Conservation (phyloP, 1,140 invertebrate genomes). For the Drosophila santomea region DNA sequence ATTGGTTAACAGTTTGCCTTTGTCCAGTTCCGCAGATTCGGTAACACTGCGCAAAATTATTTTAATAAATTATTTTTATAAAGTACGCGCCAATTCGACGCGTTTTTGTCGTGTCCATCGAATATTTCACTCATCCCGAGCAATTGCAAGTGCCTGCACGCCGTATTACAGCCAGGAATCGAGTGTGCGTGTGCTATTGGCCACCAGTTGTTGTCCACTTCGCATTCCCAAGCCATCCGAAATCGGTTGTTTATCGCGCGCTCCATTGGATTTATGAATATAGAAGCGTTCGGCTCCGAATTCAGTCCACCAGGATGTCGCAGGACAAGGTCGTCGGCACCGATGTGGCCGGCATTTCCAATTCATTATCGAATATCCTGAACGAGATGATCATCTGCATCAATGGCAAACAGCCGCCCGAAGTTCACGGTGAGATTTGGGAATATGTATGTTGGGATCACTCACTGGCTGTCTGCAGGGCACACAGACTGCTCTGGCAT, state of each 20-base stretch:
- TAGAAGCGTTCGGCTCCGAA: background rate
- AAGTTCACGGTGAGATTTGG: conserved; percentile 24
- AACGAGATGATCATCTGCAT: conserved; percentile 15
- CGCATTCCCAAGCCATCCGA: conserved; percentile 11
- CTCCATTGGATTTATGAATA: conserved; percentile 6
- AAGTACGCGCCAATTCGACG: conserved; percentile 23
- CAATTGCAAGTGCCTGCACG: background rate
- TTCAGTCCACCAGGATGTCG: background rate
- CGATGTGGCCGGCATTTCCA: background rate
- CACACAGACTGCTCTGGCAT: background rate
- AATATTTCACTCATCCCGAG: background rate
- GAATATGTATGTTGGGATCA: background rate
- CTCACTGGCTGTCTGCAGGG: background rate
- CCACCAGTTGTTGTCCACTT: conserved; percentile 16
- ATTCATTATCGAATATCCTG: background rate
- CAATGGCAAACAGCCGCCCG: conserved; percentile 4
- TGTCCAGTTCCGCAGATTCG: background rate
- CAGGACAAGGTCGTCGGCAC: too few species aligned
- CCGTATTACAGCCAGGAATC: background rate
- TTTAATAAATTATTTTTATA: conserved; percentile 26
- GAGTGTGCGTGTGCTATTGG: background rate
- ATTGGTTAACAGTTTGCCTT: background rate
- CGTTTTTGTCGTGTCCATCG: background rate
- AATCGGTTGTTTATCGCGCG: conserved; percentile 10
- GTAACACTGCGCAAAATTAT: conserved; percentile 7